Percentiles rank a stretch among this genome's conserved stretches.
phyloP scores from a whole-genome alignment of 2,113 vertebrate species.

The Serinus canaria region DNA sequence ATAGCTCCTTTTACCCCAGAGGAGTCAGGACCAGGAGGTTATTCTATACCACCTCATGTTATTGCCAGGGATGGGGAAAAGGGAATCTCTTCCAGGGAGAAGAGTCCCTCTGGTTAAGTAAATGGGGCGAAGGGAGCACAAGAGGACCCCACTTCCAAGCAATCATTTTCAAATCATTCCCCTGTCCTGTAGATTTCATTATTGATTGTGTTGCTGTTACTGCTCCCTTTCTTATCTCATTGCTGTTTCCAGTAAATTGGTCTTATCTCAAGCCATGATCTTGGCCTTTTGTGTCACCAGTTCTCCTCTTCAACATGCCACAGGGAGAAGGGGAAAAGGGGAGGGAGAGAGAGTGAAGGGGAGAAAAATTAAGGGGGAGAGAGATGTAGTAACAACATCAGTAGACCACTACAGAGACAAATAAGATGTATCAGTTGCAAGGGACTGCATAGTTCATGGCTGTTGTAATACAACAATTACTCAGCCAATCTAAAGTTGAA shows the following conservation, averaged over 20 bases:
- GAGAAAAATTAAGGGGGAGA: background rate
- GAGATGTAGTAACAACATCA: background rate
- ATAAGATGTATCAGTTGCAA: background rate
- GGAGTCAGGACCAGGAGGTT: background rate
- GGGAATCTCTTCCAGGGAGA: background rate
- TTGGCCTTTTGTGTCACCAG: background rate
- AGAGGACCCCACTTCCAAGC: background rate
- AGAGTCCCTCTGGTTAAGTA: background rate
- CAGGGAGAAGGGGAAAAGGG: background rate
- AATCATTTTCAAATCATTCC: fast-evolving
- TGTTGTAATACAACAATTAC: background rate
- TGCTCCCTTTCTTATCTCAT: background rate
- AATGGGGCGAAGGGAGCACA: background rate
- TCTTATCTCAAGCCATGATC: background rate
- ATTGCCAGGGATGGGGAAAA: background rate
- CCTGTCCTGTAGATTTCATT: background rate
- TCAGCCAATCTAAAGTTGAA: background rate
- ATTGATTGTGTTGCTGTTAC: background rate
- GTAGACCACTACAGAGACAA: background rate
- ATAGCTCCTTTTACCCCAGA: background rate
- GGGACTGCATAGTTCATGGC: background rate
- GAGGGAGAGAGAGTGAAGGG: too few species aligned
- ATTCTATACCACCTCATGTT: background rate
- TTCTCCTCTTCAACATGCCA: background rate
- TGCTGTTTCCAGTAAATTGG: background rate